Base-by-base conservation (phyloP, 2,888 invertebrate species). In the Balanococcus diminutus region DNA sequence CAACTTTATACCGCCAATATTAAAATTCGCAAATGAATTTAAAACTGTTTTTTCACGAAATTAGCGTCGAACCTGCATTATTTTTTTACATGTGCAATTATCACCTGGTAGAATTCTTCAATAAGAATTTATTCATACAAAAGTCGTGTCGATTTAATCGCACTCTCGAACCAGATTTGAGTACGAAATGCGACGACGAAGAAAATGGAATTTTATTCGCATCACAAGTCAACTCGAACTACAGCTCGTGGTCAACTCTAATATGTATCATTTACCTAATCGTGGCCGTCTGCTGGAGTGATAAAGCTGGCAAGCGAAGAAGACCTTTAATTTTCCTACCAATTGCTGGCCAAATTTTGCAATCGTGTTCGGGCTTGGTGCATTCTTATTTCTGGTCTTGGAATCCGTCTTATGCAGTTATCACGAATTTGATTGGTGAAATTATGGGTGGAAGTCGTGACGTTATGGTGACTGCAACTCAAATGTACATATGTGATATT, bases 361-460 rank as follows among this genome's bases (percentile, higher is more conserved):
- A 88, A 2, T 87, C 87, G 51, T 39, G 87, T 0, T 87, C 87
- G 1, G 86, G 87, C 39, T 61, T 87, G 4, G 32, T 88, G 4
- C 88, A 88, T 39, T 87, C 87, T 8, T 87, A 87, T 82, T 88
- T 86, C 79, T 88, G 87, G 87, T 85, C 82, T 2, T 88, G 88
- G 88, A 87, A 87, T 11, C 88, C 88, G 32, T 3, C 25, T 1
- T 46, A n/a, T 22, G 75, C 67, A 16, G 75, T 28, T 5, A 5
- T 85, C 0, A n/a, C 61, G 28, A 39, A 67, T 14, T 28, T 25
- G 16, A 75, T 84, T 32, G 25, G 67, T 36, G 28, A 19, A 19
- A 31, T 85, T 0, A 42, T 11, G 1, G 85, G 85, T 16, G 46
- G 79, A 39, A 16, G 31, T 79, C 32, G 3, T 8, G 56, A 56